phyloP scores from a whole-genome alignment of 2,888 invertebrate genomes.

The Neoscelio sp. region DNA sequence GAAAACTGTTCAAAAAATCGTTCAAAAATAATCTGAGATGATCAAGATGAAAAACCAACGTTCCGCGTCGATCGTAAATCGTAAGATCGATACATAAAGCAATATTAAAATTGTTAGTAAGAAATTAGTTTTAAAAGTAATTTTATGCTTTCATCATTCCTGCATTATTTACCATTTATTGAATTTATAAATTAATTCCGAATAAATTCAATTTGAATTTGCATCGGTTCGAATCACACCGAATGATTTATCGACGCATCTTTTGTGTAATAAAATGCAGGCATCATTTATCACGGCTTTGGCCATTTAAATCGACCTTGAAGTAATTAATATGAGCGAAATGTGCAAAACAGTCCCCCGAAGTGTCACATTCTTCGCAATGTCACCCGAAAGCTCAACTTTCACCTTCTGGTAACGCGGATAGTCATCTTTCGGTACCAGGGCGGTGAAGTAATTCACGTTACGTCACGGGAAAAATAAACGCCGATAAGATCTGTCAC shows the following conservation, averaged over 20 bases:
- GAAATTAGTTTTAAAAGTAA: no score
- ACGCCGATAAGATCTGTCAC: not conserved
- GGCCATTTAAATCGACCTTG: constrained; percentile 41
- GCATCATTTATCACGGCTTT: constrained; percentile 28
- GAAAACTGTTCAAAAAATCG: no score
- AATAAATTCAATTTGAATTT: not conserved
- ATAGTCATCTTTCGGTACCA: constrained; percentile 1
- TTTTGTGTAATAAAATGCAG: constrained; percentile 15
- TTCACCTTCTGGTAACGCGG: constrained; percentile 37
- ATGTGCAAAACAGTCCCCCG: constrained; percentile 17
- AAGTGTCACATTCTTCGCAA: constrained; percentile 47
- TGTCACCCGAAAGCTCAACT: constrained; percentile 52
- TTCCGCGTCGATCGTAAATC: no score
- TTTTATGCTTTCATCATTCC: constrained; percentile 7
- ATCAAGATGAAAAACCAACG: no score
- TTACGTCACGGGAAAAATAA: constrained; percentile 25
- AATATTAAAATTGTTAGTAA: no score
- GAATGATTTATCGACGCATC: constrained; percentile 13
- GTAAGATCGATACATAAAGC: no score
- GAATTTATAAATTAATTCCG: constrained; percentile 2
- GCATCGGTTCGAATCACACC: not conserved
- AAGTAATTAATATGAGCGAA: constrained; percentile 32
- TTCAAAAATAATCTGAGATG: no score
- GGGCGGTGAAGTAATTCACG: constrained; percentile 5
- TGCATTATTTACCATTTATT: constrained; percentile 18